Evolutionary conservation across 2,888 invertebrate species (phyloP), one percentile per base, ranked within the genome.

Genomic region (Apamea sordens): DNA sequence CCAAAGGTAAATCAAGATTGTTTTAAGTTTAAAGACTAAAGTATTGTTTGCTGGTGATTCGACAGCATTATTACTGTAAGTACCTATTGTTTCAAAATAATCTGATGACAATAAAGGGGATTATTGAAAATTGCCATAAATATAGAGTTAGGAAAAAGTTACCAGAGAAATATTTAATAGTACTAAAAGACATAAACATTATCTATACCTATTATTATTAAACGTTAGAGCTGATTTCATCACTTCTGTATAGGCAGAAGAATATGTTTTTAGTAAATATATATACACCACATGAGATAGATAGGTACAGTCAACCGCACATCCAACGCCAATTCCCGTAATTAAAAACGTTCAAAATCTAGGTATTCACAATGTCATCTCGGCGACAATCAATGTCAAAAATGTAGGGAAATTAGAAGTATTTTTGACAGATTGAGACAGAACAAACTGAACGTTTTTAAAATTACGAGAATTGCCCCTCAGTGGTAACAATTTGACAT

Each of bases 41-140:
- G 56, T 44, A 53, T 6, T n/a, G 41, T 15, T 5, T 28, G 6
- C 21, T 59, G 28, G 7, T 28, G 28, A 78, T 36, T 24, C 6
- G 67, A 70, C 64, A 77, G 63, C 70, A 72, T 82, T 79, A 84
- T 79, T 82, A 69, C 53, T 65, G 41, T 81, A 73, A 56, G 72
- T 64, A 63, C 15, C 24, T 72, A 75, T 75, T 64, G 24, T 72
- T 82, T 82, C 59, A 76, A 82, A 71, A 82, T 82, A 86, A 86
- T 73, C 81, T 83, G 82, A 90, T 84, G 92, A 92, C 92, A 92
- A 92, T 92, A 92, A 91, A 77, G 61, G 71, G 80, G 86, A 84
- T 87, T 86, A 84, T 87, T 87, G 80, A 84, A 84, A 84, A 86
- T 86, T 88, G 86, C 91, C 88, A 90, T 90, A 82, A 41, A 63